Conservation (phyloP, 2,888 invertebrate genomes). For the Leptura quadrifasciata region DNA sequence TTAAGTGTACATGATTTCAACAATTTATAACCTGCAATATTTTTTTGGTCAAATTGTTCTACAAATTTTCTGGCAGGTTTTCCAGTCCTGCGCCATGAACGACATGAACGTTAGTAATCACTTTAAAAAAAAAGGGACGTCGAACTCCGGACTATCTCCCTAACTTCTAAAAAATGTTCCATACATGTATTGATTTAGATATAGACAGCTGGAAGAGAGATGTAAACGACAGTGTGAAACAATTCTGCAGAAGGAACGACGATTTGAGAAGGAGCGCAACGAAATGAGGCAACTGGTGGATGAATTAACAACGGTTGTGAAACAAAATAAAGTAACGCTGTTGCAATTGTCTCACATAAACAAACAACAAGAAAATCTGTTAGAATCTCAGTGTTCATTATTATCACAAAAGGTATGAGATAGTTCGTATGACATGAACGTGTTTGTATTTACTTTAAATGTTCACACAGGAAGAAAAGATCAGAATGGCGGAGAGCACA, state of each 20-base stretch:
- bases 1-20: no score
- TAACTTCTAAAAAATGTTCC: no score
- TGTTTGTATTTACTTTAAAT: neutral
- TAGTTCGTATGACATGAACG: neutral
- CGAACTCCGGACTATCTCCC: no score
- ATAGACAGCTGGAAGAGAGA: constrained; percentile 55
- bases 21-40: no score
- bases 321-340: constrained; percentile 60
- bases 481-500: constrained; percentile 55
- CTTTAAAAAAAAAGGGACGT: no score
- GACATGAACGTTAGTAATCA: no score
- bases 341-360: constrained; percentile 61
- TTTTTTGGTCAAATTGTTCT: no score
- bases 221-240: constrained; percentile 52
- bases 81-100: no score
- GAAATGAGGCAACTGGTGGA: constrained; percentile 60
- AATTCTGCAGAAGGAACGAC: constrained; percentile 49
- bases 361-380: constrained; percentile 59
- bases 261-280: constrained; percentile 53
- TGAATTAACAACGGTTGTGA: constrained; percentile 60
- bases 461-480: constrained; percentile 56
- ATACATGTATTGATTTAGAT: constrained; percentile 52
- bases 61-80: no score
- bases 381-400: constrained; percentile 58
- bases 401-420: constrained; percentile 57